Evolutionary conservation across 1,140 invertebrate species (phyloP).

Genomic region (Epicauta chinensis): DNA sequence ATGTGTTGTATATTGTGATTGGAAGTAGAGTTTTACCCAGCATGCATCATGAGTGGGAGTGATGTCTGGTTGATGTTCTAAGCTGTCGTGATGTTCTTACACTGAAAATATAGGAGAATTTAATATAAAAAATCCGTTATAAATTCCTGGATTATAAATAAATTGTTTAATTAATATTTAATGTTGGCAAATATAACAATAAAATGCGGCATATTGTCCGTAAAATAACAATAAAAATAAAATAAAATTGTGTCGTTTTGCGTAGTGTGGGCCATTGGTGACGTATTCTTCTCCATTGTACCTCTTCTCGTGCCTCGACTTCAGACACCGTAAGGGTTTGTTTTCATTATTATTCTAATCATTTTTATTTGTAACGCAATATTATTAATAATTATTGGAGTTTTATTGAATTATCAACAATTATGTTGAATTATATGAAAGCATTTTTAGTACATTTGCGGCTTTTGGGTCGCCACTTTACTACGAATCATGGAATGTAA

Average conservation of each 20-base stretch:
- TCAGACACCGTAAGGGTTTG: conserved; percentile 14
- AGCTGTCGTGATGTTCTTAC: conserved; percentile 3
- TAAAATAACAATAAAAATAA: too few species aligned
- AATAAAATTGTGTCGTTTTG: too few species aligned
- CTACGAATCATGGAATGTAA: conserved; percentile 27
- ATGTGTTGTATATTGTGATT: neutral
- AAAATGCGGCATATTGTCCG: neutral
- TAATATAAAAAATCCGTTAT: neutral
- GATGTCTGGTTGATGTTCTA: conserved; percentile 21
- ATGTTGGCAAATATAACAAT: neutral
- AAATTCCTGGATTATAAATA: neutral
- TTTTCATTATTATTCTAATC: neutral
- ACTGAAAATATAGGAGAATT: neutral
- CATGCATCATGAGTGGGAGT: conserved; percentile 30
- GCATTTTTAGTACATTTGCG: conserved; percentile 11
- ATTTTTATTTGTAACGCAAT: neutral
- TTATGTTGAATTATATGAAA: too few species aligned
- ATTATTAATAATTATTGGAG: too few species aligned
- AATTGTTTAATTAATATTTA: neutral
- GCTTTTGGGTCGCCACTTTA: conserved; percentile 17
- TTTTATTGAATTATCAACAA: too few species aligned
- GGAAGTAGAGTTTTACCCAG: conserved; percentile 18
- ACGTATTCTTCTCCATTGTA: conserved; percentile 22
- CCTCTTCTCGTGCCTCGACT: conserved; percentile 16
- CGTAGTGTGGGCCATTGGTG: conserved; percentile 15